These are phyloP conservation scores for Andrena flavipes DNA, from an alignment of 2,888 invertebrate species.

Conservation along the genomic window DNA sequence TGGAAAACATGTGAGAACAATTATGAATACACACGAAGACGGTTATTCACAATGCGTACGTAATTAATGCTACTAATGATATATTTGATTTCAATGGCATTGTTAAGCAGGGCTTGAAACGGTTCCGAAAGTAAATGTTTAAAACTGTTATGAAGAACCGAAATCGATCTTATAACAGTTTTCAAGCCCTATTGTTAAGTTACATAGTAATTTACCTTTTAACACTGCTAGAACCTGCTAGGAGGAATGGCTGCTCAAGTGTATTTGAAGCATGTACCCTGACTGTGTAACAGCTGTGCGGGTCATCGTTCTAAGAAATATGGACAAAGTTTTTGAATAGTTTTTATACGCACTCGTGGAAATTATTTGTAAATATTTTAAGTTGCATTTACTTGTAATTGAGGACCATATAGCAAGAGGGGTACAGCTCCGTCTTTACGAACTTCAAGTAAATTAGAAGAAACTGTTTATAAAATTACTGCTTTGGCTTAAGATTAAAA, in stretches of 20 bases:
- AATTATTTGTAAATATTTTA: background rate
- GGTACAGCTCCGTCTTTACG: no score
- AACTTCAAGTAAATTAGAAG: no score
- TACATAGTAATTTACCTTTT: constrained; percentile 85
- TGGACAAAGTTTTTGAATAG: constrained; percentile 6
- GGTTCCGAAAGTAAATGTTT: no score
- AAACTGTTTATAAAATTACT: no score
- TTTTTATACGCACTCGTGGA: background rate
- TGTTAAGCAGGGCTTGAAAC: no score
- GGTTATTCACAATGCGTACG: background rate
- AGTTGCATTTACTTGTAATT: background rate
- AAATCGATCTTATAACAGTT: no score
- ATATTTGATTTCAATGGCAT: background rate
- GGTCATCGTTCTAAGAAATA: constrained; percentile 86
- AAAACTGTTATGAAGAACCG: no score
- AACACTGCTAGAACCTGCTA: constrained; percentile 88
- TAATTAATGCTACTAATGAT: background rate
- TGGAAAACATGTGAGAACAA: constrained; percentile 6
- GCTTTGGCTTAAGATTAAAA: no score
- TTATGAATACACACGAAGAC: background rate
- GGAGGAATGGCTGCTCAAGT: constrained; percentile 86
- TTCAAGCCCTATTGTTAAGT: background rate
- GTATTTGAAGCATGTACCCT: constrained; percentile 86
- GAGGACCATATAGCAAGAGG: background rate
- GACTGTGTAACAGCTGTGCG: constrained; percentile 89